phyloP scores from a whole-genome alignment of 2,113 vertebrate species.

The Eidolon helvum region DNA sequence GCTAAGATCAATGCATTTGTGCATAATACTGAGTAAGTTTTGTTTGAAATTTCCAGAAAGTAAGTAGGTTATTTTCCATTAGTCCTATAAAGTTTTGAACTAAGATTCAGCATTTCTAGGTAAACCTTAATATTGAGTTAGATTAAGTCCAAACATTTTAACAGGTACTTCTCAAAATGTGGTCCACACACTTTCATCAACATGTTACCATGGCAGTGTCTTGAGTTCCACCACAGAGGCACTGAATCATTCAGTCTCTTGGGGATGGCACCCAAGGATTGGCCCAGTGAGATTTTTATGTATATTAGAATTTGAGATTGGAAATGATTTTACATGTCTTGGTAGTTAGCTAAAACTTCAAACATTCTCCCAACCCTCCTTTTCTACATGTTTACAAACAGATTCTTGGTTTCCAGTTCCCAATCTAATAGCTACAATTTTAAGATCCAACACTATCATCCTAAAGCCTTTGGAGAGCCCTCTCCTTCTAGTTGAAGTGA shows the following conservation, averaged over 20 bases:
- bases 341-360: neutral
- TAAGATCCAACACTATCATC: neutral
- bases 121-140: neutral
- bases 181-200: neutral
- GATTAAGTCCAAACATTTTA: neutral
- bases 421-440: neutral
- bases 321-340: conserved; percentile 1
- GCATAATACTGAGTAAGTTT: neutral
- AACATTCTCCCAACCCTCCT: neutral
- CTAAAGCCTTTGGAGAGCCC: neutral
- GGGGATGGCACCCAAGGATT: neutral
- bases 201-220: neutral
- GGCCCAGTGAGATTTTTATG: neutral
- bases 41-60: neutral
- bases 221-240: neutral
- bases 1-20: neutral
- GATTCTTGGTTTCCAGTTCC: neutral
- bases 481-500: neutral
- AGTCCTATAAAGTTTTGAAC: neutral
- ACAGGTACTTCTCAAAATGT: neutral
- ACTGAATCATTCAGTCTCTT: neutral
- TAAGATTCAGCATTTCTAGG: neutral
- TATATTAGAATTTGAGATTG: neutral
- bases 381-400: neutral
- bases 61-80: neutral